Evolutionary conservation across 2,113 vertebrate genomes (phyloP), one percentile per base, ranked within the genome.

Genomic region (Nansenia antarctica): DNA sequence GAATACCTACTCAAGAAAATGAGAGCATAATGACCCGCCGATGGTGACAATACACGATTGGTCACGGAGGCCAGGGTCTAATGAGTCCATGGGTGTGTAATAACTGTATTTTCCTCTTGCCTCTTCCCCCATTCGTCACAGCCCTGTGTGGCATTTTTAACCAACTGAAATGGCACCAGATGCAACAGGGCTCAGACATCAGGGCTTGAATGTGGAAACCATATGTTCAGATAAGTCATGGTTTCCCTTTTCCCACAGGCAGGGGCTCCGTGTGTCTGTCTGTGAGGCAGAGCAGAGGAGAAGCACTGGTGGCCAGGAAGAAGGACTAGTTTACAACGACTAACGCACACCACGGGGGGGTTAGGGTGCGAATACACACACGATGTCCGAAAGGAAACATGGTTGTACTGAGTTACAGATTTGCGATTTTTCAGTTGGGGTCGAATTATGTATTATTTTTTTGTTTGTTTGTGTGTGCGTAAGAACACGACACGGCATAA

Each of bases 1-100:
- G 97, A 98, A 98, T 99, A 95, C 94, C 94, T 94, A 93, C 94
- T 93, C 92, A 95, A 94, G 94, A 95, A 85, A 97, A 96, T 96
- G 93, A 95, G 95, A 93, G 95, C 95, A 96, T 96, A 98, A 98
- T 96, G 95, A 97, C 92, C 94, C 94, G 86, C 93, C 93, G 93
- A 90, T 90, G 84, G 90, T 90, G 91, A 97, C 95, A 99, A 97
- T 97, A 95, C 95, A 95, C 94, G 94, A 98, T 99, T 97, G 94
- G 95, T 96, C 93, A 96, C 92, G 95, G 95, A 95, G 94, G 94
- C 94, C 94, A 95, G 94, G 95, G 96, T 91, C 92, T 98, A 99
- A 98, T 98, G 97, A 98, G 95, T 91, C 32, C 93, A 92, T 93
- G 94, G 92, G 93, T 95, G 94, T 96, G 94, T 95, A 96, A 96